Evolutionary conservation across 1,140 invertebrate species (phyloP).

Genomic region (Drosophila hydei): DNA sequence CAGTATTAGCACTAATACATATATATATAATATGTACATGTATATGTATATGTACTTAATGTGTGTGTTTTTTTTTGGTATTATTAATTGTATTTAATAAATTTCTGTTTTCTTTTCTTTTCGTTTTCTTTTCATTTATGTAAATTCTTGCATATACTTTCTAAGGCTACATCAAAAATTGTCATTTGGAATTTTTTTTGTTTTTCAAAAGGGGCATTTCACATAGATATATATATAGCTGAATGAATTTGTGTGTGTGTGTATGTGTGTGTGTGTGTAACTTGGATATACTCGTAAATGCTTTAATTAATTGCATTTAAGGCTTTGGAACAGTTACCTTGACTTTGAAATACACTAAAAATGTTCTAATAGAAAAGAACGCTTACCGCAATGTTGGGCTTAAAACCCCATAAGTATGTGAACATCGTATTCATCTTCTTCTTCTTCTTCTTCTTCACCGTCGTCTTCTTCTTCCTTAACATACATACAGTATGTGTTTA

Average conservation of each 20-base stretch:
- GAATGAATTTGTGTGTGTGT: constrained; percentile 30
- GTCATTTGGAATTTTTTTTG: constrained; percentile 41
- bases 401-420: constrained; percentile 25
- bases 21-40: not conserved
- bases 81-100: not conserved
- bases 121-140: constrained; percentile 16
- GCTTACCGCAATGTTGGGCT: constrained; percentile 4
- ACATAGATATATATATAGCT: constrained; percentile 38
- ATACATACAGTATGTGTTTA: constrained; percentile 21
- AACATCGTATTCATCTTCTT: not conserved
- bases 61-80: constrained; percentile 12
- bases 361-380: constrained; percentile 26
- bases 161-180: constrained; percentile 69
- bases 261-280: constrained; percentile 29
- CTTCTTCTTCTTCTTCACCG: no score
- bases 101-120: constrained; percentile 9
- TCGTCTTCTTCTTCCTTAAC: no score
- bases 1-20: constrained; percentile 21
- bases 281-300: constrained; percentile 55
- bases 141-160: constrained; percentile 56
- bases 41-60: constrained; percentile 42
- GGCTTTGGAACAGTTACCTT: constrained; percentile 53
- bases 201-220: constrained; percentile 10
- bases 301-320: constrained; percentile 53
- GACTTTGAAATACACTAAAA: constrained; percentile 22